Conservation (phyloP, 1,140 invertebrate species). For the Glossosoma conforme region DNA sequence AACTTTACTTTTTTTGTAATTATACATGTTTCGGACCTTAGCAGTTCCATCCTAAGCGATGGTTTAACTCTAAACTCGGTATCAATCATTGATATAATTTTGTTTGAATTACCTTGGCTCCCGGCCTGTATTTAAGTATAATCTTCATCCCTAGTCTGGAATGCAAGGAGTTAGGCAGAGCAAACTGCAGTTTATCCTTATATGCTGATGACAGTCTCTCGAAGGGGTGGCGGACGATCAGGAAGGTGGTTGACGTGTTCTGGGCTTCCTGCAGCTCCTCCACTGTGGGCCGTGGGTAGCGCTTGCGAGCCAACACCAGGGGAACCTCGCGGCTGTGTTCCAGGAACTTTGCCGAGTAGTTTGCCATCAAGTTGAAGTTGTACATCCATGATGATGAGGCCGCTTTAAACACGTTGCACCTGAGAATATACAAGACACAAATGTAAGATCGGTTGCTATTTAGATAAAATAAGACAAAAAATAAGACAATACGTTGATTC, state of each 20-base stretch:
- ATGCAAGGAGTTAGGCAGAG: slow-evolving; percentile 73
- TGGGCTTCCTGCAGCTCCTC: slow-evolving; percentile 61
- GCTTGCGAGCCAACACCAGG: slow-evolving; percentile 67
- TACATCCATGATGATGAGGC: slow-evolving; percentile 87
- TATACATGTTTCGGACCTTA: too few species aligned
- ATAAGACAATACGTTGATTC: too few species aligned
- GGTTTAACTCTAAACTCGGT: too few species aligned
- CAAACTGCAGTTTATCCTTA: slow-evolving; percentile 80
- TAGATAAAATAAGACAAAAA: too few species aligned
- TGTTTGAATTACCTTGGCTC: slow-evolving; percentile 32
- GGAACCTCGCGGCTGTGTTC: slow-evolving; percentile 71
- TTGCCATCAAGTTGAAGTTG: slow-evolving; percentile 79
- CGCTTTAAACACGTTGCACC: slow-evolving; percentile 82
- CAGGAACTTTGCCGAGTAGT: slow-evolving; percentile 71
- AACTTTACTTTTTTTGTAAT: too few species aligned
- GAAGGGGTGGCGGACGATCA: slow-evolving; percentile 86
- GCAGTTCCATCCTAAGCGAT: too few species aligned
- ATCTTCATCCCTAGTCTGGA: slow-evolving; percentile 73
- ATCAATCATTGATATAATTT: too few species aligned
- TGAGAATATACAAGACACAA: slow-evolving; percentile 23
- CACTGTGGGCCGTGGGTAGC: slow-evolving; percentile 68
- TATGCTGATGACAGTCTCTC: slow-evolving; percentile 86
- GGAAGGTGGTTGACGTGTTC: slow-evolving; percentile 59
- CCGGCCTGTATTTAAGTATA: slow-evolving; percentile 61
- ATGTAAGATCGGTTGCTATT: too few species aligned